Percentiles rank a stretch among this genome's conserved stretches.
These are phyloP conservation scores for Proisotoma minuta DNA, from an alignment of 2,888 invertebrate species.

Conservation along the genomic window DNA sequence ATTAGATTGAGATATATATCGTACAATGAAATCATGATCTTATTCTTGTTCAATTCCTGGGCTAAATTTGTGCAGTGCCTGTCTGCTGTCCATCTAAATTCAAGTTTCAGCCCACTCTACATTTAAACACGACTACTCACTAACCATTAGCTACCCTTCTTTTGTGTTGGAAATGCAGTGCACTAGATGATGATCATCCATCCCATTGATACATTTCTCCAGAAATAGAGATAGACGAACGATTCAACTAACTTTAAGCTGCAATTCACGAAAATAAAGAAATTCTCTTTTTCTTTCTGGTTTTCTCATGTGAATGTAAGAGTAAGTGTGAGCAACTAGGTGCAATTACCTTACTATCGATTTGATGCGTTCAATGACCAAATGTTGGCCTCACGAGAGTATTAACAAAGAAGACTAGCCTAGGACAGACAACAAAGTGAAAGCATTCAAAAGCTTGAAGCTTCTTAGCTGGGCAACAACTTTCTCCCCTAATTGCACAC, in stretches of 20 bases:
- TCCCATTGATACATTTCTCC: too few species aligned
- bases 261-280: too few species aligned
- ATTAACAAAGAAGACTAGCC: neutral
- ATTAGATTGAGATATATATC: neutral
- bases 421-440: neutral
- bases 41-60: neutral
- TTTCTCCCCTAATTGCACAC: conserved; percentile 9
- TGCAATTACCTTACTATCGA: conserved; percentile 11
- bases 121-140: neutral
- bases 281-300: neutral
- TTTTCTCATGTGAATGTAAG: neutral
- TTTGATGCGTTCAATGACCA: conserved; percentile 15
- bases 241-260: too few species aligned
- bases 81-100: neutral
- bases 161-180: too few species aligned
- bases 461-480: conserved; percentile 7
- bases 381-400: neutral
- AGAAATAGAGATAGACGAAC: too few species aligned
- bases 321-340: conserved; percentile 8
- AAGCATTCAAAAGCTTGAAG: neutral
- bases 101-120: neutral
- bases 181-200: too few species aligned
- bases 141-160: too few species aligned
- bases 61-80: neutral
- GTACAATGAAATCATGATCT: neutral